These are phyloP conservation scores for Sicus ferrugineus DNA, from an alignment of 2,888 invertebrate genomes.

Conservation along the genomic window DNA sequence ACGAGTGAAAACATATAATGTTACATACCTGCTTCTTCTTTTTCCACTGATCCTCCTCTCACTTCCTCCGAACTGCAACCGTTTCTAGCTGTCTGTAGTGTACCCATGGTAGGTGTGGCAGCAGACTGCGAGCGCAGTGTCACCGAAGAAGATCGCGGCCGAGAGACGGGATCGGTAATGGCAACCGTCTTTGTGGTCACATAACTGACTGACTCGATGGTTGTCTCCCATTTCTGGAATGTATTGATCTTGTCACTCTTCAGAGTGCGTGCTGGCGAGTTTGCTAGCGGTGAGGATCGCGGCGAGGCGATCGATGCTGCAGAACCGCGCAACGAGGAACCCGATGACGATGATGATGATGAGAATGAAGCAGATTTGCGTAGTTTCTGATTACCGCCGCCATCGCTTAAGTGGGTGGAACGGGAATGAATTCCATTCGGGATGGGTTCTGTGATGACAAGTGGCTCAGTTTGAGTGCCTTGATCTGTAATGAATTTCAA, in stretches of 20 bases:
- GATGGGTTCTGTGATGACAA: constrained; percentile 53
- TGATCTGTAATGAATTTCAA: constrained; percentile 48
- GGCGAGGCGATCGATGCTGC: constrained; percentile 54
- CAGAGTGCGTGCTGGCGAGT: constrained; percentile 43
- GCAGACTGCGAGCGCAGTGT: constrained; percentile 11
- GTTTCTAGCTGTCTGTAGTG: background rate
- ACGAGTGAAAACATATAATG: too few species aligned
- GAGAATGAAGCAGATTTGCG: constrained; percentile 57
- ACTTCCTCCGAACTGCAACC: background rate
- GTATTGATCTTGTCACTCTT: constrained; percentile 61
- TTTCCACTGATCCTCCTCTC: constrained; percentile 8
- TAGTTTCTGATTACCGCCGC: constrained; percentile 39
- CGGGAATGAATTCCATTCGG: constrained; percentile 29
- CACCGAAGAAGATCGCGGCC: constrained; percentile 36
- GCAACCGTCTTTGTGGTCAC: constrained; percentile 60
- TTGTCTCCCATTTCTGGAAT: constrained; percentile 64
- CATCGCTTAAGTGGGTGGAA: background rate
- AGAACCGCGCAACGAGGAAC: constrained; percentile 52
- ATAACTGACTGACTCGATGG: constrained; percentile 62
- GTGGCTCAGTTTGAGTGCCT: constrained; percentile 55
- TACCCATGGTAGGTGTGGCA: constrained; percentile 27
- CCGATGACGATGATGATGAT: constrained; percentile 48
- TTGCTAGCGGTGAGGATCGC: constrained; percentile 37
- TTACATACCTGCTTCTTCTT: constrained; percentile 36
- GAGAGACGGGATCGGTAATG: constrained; percentile 47